phyloP scores from a whole-genome alignment of 2,797 vertebrate species.

The Megalops cyprinoides region DNA sequence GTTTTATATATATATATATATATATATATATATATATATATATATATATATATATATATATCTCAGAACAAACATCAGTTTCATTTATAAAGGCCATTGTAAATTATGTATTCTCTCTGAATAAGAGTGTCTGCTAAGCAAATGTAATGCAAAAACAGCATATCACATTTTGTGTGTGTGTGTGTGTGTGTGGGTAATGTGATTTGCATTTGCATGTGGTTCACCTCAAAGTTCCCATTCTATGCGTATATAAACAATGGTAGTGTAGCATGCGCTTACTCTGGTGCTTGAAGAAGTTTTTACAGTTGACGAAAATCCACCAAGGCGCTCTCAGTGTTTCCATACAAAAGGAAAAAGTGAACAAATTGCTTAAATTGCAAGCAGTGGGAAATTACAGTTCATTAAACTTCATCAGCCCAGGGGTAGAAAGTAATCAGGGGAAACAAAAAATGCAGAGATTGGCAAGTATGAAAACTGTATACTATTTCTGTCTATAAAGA shows the following conservation, averaged over 20 bases:
- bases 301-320: background rate
- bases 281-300: too few relatives aligned
- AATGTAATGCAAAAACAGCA: too few relatives aligned
- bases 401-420: conserved; percentile 24
- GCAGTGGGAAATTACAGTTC: conserved; percentile 13
- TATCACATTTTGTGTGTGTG: background rate
- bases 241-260: background rate
- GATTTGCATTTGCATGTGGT: background rate
- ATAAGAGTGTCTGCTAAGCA: conserved; percentile 8
- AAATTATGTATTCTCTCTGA: conserved; percentile 31
- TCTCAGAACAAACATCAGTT: too few relatives aligned
- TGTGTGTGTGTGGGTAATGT: conserved; percentile 5
- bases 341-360: background rate
- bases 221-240: too few relatives aligned
- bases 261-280: too few relatives aligned
- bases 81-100: too few relatives aligned
- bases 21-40: too few relatives aligned
- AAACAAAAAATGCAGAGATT: conserved; percentile 26
- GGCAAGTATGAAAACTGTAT: conserved; percentile 21
- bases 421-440: conserved; percentile 20
- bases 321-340: background rate
- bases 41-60: too few relatives aligned
- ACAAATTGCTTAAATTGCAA: background rate
- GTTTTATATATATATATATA: too few relatives aligned
- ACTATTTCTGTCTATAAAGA: conserved; percentile 4